phyloP scores from a whole-genome alignment of 2,797 vertebrate species.

The Danio tinwini region DNA sequence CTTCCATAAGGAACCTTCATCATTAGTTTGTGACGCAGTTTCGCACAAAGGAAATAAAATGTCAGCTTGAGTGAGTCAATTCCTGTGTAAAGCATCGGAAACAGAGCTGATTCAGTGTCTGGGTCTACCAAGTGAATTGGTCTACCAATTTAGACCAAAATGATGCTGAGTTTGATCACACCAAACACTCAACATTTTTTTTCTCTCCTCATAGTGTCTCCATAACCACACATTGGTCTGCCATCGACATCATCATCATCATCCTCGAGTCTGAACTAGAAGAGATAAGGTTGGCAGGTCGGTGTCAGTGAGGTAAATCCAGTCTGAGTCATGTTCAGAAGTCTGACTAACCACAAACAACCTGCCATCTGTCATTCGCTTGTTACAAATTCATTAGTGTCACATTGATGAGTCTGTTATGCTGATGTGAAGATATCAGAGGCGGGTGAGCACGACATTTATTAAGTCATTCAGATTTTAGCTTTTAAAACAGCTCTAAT shows the following conservation, averaged over 20 bases:
- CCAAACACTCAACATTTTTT: not conserved
- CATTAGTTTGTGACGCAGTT: slow-evolving; percentile 44
- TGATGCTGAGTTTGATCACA: not conserved
- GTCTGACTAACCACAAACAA: slow-evolving; percentile 41
- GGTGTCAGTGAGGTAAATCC: slow-evolving; percentile 38
- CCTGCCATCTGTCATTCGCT: slow-evolving; percentile 35
- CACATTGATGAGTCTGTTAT: slow-evolving; percentile 51
- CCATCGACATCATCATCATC: not conserved
- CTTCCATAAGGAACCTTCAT: slow-evolving; percentile 39
- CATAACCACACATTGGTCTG: not conserved
- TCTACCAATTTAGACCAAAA: not conserved
- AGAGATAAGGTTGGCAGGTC: slow-evolving; percentile 10
- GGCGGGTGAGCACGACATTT: slow-evolving; percentile 30
- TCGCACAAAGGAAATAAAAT: slow-evolving; percentile 47
- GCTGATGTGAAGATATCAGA: slow-evolving; percentile 47
- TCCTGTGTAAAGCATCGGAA: slow-evolving; percentile 28
- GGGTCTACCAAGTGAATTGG: too few species aligned
- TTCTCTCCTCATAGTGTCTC: not conserved
- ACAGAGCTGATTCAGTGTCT: slow-evolving; percentile 27
- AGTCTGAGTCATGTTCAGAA: slow-evolving; percentile 43
- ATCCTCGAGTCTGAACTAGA: slow-evolving; percentile 2
- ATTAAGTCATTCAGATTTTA: not conserved
- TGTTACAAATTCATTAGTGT: slow-evolving; percentile 51
- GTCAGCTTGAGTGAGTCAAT: slow-evolving; percentile 15
- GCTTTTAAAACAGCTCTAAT: not conserved